These are phyloP conservation scores for Pandemis heparana DNA, from an alignment of 2,888 invertebrate genomes.

Conservation along the genomic window DNA sequence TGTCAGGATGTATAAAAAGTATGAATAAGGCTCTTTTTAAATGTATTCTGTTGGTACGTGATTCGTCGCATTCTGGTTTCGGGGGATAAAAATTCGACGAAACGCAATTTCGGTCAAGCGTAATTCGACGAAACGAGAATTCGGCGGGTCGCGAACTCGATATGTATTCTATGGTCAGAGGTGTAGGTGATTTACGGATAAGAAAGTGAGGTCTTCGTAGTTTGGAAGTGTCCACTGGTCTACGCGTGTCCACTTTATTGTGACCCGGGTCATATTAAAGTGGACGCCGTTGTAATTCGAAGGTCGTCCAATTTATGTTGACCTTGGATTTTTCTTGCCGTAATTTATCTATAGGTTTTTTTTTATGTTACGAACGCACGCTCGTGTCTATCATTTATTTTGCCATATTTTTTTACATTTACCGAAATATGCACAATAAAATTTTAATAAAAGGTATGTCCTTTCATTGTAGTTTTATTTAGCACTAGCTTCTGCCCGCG, in stretches of 20 bases:
- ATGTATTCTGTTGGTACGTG: conserved; percentile 1
- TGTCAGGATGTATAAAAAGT: conserved; percentile 66
- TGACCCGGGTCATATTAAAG: neutral
- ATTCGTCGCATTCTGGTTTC: neutral
- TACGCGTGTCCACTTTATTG: neutral
- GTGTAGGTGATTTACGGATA: neutral
- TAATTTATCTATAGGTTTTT: conserved; percentile 6
- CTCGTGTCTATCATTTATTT: conserved; percentile 68
- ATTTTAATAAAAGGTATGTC: conserved; percentile 82
- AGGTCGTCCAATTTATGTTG: neutral
- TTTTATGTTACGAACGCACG: conserved; percentile 59
- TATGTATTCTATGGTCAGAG: conserved; percentile 39
- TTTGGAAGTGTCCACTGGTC: neutral
- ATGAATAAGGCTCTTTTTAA: conserved; percentile 53
- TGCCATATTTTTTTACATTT: conserved; percentile 80
- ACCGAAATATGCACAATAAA: conserved; percentile 83
- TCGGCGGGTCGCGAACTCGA: neutral
- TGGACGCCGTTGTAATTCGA: neutral
- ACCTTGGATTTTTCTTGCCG: neutral
- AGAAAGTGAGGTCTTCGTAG: neutral
- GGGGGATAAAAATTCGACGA: neutral
- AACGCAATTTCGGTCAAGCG: neutral
- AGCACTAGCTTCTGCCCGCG: too few relatives aligned
- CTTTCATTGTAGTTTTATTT: conserved; percentile 74
- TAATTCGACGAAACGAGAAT: neutral